phyloP scores from a whole-genome alignment of 2,113 vertebrate species.

The Jaculus jaculus region DNA sequence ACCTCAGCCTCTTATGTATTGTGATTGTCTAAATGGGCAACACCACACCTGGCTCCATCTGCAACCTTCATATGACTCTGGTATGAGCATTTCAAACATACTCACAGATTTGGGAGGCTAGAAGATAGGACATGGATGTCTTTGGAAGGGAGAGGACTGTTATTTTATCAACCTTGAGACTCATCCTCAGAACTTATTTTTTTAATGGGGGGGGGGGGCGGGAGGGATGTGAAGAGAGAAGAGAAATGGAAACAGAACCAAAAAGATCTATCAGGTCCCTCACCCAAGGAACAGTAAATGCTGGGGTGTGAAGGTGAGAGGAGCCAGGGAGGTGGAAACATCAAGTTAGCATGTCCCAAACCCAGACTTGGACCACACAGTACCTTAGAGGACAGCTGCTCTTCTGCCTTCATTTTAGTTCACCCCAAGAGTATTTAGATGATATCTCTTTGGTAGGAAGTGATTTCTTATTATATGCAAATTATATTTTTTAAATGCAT shows the following conservation, averaged over 20 bases:
- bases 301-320: neutral
- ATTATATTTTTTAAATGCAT: neutral
- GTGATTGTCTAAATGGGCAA: no score
- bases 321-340: neutral
- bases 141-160: neutral
- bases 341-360: neutral
- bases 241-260: neutral
- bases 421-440: neutral
- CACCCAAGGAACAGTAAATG: neutral
- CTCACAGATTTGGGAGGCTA: neutral
- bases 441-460: neutral
- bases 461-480: neutral
- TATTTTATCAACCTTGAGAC: neutral
- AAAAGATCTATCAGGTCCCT: no score
- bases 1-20: no score
- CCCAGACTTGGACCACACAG: neutral
- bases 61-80: neutral
- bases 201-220: neutral
- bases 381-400: neutral
- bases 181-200: neutral
- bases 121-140: neutral
- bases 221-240: fast-evolving
- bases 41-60: neutral
- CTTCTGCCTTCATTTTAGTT: neutral
- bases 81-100: neutral